Evolutionary conservation across 2,797 vertebrate species (phyloP).

Genomic region (Premnoplex brunnescens): DNA sequence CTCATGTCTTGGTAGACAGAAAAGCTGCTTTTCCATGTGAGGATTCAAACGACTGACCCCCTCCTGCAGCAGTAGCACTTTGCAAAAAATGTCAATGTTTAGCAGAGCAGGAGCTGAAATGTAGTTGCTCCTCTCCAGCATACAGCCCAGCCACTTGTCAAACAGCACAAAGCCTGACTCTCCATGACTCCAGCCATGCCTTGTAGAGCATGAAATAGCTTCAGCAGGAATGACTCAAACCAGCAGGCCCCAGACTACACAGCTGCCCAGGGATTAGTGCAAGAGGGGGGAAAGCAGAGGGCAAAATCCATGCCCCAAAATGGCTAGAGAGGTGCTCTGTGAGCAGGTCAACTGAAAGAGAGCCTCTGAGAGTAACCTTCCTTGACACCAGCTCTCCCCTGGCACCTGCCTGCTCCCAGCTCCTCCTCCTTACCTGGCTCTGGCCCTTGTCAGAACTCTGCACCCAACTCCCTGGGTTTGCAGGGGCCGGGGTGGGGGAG

Average conservation of each 20-base stretch:
- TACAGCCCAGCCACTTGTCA: neutral
- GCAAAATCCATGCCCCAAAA: neutral
- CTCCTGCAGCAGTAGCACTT: neutral
- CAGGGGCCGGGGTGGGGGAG: neutral
- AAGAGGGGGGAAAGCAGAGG: neutral
- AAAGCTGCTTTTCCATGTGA: neutral
- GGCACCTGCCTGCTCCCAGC: neutral
- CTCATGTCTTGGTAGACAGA: neutral
- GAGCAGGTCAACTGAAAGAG: neutral
- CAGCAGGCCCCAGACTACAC: fast-evolving
- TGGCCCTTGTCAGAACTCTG: neutral
- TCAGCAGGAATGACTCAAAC: neutral
- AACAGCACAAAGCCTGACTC: neutral
- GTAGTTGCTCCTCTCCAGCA: neutral
- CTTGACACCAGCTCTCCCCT: neutral
- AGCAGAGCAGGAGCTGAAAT: neutral
- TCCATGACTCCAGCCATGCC: neutral
- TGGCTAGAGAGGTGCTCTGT: neutral
- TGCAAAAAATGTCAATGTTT: neutral
- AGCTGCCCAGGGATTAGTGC: neutral
- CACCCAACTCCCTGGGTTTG: neutral
- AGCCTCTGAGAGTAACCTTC: neutral
- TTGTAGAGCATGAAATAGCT: neutral
- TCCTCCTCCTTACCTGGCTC: slow-evolving; percentile 30
- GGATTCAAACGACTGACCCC: neutral